Evolutionary conservation across 1,140 invertebrate genomes (phyloP).

Genomic region (Sinella curviseta): DNA sequence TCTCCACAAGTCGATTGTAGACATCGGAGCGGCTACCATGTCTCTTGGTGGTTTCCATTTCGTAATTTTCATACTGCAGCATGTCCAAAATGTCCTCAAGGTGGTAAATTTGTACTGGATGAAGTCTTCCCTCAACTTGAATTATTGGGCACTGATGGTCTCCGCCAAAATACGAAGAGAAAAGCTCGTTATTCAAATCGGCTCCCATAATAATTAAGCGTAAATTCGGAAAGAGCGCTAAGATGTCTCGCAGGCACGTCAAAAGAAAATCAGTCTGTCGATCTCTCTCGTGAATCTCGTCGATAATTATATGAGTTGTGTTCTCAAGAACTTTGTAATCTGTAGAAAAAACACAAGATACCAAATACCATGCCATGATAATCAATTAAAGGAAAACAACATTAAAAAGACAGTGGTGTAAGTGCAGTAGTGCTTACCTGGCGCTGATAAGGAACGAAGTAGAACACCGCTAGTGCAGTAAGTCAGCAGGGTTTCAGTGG

Average conservation of each 20-base stretch:
- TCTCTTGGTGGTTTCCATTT: slow-evolving; percentile 57
- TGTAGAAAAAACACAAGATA: too few species aligned
- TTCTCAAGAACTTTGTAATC: slow-evolving; percentile 64
- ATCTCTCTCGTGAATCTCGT: slow-evolving; percentile 94
- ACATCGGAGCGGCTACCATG: not conserved
- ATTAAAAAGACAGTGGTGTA: too few species aligned
- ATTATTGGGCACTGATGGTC: slow-evolving; percentile 65
- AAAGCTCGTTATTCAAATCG: slow-evolving; percentile 77
- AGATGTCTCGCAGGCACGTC: slow-evolving; percentile 72
- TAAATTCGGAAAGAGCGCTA: slow-evolving; percentile 69
- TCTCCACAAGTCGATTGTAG: not conserved
- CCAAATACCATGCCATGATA: too few species aligned
- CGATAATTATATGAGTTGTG: slow-evolving; percentile 84
- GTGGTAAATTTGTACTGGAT: slow-evolving; percentile 74
- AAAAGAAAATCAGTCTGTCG: slow-evolving; percentile 89
- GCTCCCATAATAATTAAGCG: slow-evolving; percentile 94
- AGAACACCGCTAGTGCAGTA: slow-evolving; percentile 92
- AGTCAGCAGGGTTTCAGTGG: slow-evolving; percentile 71
- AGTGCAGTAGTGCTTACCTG: slow-evolving; percentile 48
- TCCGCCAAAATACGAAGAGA: slow-evolving; percentile 79
- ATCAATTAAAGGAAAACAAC: too few species aligned
- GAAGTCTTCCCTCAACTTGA: slow-evolving; percentile 76
- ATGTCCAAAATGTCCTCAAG: slow-evolving; percentile 77
- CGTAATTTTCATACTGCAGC: slow-evolving; percentile 68
- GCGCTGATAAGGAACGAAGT: slow-evolving; percentile 78